phyloP scores from a whole-genome alignment of 2,888 invertebrate species.

The Tetranychus truncatus region DNA sequence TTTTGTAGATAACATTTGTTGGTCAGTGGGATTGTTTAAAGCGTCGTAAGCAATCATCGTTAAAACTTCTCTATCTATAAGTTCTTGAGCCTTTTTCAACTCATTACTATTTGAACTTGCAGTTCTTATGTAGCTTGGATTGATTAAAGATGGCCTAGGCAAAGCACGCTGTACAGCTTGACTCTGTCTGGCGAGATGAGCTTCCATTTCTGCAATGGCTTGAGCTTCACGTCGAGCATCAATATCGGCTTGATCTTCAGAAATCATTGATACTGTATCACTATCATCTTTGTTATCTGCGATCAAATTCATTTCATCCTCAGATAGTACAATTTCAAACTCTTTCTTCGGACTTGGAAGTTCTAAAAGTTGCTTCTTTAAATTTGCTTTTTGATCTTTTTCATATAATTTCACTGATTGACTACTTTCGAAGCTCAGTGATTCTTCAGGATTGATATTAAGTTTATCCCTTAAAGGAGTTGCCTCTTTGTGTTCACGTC shows the following conservation, averaged over 20 bases:
- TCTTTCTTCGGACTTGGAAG: constrained; percentile 86
- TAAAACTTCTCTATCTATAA: constrained; percentile 89
- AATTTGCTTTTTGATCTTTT: constrained; percentile 44
- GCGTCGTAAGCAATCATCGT: constrained; percentile 83
- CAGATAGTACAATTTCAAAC: constrained; percentile 93
- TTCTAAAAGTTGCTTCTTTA: constrained; percentile 55
- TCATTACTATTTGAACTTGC: constrained; percentile 50
- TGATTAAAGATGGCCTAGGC: constrained; percentile 63
- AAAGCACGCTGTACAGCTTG: constrained; percentile 64
- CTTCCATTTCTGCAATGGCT: constrained; percentile 32
- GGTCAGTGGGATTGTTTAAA: constrained; percentile 48
- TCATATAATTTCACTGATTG: constrained; percentile 28
- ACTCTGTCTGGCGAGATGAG: constrained; percentile 55
- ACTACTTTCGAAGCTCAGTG: constrained; percentile 33
- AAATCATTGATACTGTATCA: constrained; percentile 31
- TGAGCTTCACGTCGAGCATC: constrained; percentile 55
- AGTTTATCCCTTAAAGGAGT: constrained; percentile 75
- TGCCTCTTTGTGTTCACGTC: constrained; percentile 29
- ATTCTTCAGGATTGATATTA: constrained; percentile 79
- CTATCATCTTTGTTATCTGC: constrained; percentile 33
- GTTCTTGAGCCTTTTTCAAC: constrained; percentile 79
- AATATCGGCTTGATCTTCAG: constrained; percentile 72
- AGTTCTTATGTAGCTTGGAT: constrained; percentile 51
- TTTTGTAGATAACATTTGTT: constrained; percentile 28
- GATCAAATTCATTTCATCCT: constrained; percentile 39